Base-by-base conservation (phyloP, 2,113 vertebrate genomes). In the Petromus typicus region DNA sequence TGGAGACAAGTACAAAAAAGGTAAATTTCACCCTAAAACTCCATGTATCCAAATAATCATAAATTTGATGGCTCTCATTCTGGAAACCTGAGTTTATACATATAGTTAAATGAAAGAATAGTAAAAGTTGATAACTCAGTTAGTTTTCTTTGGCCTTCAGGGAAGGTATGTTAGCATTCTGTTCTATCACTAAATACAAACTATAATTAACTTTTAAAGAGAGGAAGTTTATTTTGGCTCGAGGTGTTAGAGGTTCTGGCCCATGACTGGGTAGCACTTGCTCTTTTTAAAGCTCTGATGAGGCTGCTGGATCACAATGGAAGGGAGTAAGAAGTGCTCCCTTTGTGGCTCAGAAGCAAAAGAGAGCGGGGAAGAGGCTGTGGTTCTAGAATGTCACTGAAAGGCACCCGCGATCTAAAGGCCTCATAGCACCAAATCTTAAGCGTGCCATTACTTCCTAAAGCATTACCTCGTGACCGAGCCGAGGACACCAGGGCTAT, bases 121-220 rank as follows among this genome's bases (percentile, higher is more conserved):
- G 18, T 14, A 48, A 40, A 45, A 92, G 84, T 20, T 93, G 48
- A 54, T 83, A 67, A 79, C 43, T 87, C 8, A 18, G 22, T 90
- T 92, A 40, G 37, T 84, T 84, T 67, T 37, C 34, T 90, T 86
- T 59, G 89, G 22, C 6, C 32, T 88, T 88, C 25, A 92, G 88
- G 2, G 18, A 81, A 16, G 12, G 7, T 93, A 17, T n/a, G 25
- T 61, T 14, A 48, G 20, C 17, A 63, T 89, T 63, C 32, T 89
- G 63, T 61, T 30, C 51, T n/a, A 45, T 59, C 48, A 23, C 51
- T 48, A 78, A 69, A 80, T 37, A 59, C 32, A 9, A 17, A 9
- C 25, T 27, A 25, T 51, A 54, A 22, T 48, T 37, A 37, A 37
- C 61, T 92, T 59, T 40, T 23, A 18, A 87, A 93, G 37, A 69